Percentiles rank a stretch among this genome's conserved stretches.
Evolutionary conservation across 2,888 invertebrate species (phyloP).

Genomic region (Cheilosia vernalis): DNA sequence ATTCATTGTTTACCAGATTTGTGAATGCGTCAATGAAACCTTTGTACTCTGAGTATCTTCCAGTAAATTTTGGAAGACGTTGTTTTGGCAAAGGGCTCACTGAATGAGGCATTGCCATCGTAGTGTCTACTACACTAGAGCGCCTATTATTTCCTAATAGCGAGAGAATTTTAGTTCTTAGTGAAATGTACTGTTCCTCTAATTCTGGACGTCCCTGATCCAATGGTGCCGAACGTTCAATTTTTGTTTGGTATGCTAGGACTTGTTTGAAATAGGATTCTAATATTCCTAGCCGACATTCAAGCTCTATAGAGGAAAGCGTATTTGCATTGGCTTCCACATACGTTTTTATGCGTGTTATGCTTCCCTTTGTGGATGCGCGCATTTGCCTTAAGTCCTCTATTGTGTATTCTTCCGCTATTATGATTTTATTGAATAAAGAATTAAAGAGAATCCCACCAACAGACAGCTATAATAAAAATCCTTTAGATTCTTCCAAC

Average conservation of each 20-base stretch:
- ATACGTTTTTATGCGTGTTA: too few relatives aligned
- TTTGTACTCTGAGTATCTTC: conserved; percentile 1
- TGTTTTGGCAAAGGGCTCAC: conserved; percentile 14
- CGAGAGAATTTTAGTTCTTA: conserved; percentile 10
- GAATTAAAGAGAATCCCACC: neutral
- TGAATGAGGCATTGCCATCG: neutral
- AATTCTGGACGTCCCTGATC: conserved; percentile 18
- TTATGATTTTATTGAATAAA: neutral
- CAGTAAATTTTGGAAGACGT: conserved; percentile 23
- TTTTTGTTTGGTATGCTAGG: conserved; percentile 4
- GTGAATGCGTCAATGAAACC: too few relatives aligned
- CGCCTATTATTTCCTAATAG: neutral
- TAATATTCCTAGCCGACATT: conserved; percentile 24
- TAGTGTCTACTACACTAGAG: neutral
- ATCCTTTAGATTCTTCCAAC: neutral
- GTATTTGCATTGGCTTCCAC: neutral
- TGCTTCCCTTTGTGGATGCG: neutral
- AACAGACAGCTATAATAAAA: neutral
- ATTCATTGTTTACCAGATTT: too few relatives aligned
- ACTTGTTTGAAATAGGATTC: conserved; percentile 31
- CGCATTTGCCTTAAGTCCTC: neutral
- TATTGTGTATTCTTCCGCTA: neutral
- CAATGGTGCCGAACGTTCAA: neutral
- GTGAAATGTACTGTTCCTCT: conserved; percentile 18
- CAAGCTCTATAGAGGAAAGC: neutral